Evolutionary conservation across 2,113 vertebrate species (phyloP).

Genomic region (Nestor notabilis): DNA sequence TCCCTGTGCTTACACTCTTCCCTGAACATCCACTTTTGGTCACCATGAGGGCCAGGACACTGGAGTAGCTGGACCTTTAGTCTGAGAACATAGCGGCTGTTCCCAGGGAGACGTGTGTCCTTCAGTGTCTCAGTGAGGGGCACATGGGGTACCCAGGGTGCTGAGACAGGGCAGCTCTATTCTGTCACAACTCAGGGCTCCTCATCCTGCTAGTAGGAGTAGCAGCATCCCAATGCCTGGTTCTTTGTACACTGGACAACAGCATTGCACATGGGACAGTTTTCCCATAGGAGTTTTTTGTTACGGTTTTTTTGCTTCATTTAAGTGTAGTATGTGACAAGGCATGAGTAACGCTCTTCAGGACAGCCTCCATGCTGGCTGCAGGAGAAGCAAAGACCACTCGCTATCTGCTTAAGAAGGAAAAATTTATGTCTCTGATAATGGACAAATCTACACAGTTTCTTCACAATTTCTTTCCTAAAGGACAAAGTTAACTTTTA

Average conservation of each 20-base stretch:
- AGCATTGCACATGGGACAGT: background rate
- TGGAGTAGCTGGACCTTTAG: background rate
- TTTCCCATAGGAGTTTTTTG: background rate
- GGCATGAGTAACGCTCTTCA: background rate
- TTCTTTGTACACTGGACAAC: background rate
- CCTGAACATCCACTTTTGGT: background rate
- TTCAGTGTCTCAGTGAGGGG: fast-evolving
- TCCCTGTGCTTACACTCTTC: background rate
- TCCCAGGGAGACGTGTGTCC: background rate
- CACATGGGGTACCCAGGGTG: fast-evolving
- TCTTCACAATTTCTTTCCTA: background rate
- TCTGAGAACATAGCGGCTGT: background rate
- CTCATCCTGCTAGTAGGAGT: background rate
- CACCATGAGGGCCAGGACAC: background rate
- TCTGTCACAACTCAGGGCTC: background rate
- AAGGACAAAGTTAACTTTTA: slow-evolving; percentile 6
- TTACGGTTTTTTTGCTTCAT: background rate
- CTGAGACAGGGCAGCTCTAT: background rate
- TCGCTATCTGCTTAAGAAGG: background rate
- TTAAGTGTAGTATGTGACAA: fast-evolving
- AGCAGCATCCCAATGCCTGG: background rate
- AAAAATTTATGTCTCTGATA: background rate
- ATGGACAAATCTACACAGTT: background rate
- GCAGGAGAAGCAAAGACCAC: background rate
- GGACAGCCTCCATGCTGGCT: background rate